Evolutionary conservation across 2,113 vertebrate genomes (phyloP).

Genomic region (Tragelaphus imberbis): DNA sequence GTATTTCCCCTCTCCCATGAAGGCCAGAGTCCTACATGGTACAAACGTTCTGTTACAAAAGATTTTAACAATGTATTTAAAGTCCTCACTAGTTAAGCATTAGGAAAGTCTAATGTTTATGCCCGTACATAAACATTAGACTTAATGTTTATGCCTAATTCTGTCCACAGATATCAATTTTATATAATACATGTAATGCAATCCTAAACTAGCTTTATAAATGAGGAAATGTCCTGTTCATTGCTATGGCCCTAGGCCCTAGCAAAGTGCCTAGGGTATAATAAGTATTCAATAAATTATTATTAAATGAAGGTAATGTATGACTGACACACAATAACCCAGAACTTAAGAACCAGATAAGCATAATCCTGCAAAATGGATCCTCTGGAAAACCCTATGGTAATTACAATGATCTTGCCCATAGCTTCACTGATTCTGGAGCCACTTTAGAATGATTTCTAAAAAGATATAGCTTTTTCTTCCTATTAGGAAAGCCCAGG

Average conservation of each 20-base stretch:
- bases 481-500: neutral
- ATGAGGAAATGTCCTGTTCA: neutral
- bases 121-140: no score
- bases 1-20: neutral
- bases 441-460: neutral
- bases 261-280: neutral
- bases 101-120: neutral
- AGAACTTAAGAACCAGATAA: neutral
- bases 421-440: neutral
- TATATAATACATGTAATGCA: neutral
- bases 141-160: no score
- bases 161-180: neutral
- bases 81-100: neutral
- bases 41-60: neutral
- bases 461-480: neutral
- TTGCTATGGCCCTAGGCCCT: neutral
- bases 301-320: constrained; percentile 12
- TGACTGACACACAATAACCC: neutral
- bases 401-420: neutral
- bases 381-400: neutral
- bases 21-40: neutral
- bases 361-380: neutral
- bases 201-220: constrained; percentile 18
- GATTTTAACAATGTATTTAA: neutral
- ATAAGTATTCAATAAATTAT: constrained; percentile 4